Percentiles rank a stretch among this genome's conserved stretches.
Conservation (phyloP, 2,113 vertebrate species). For the Pyxicephalus adspersus region DNA sequence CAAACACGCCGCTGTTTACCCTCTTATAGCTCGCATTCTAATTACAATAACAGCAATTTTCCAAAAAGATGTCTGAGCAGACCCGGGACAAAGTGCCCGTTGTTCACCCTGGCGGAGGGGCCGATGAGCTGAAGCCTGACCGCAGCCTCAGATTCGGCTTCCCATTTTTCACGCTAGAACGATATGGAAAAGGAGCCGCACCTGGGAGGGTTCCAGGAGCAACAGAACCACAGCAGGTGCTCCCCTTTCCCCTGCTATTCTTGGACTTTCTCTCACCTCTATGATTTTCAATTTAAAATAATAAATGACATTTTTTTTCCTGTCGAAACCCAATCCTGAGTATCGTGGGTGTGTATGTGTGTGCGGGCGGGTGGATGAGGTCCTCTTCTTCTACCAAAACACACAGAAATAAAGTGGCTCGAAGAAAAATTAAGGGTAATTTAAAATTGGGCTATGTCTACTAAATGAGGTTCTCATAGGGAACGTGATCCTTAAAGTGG, state of each 20-base stretch:
- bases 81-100: slow-evolving; percentile 35
- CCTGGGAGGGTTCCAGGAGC: slow-evolving; percentile 32
- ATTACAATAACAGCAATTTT: slow-evolving; percentile 20
- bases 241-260: slow-evolving; percentile 28
- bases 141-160: slow-evolving; percentile 42
- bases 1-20: not conserved
- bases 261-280: slow-evolving; percentile 34
- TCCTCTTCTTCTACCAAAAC: not conserved
- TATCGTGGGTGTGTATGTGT: not conserved
- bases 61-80: not conserved
- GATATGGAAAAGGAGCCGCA: slow-evolving; percentile 40
- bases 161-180: slow-evolving; percentile 34
- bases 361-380: not conserved
- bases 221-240: slow-evolving; percentile 47
- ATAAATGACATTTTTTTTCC: slow-evolving; percentile 35
- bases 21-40: slow-evolving; percentile 34
- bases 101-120: slow-evolving; percentile 10
- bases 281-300: slow-evolving; percentile 41
- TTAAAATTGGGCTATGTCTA: no score
- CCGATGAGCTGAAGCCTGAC: slow-evolving; percentile 31
- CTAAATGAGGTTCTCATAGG: no score
- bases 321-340: not conserved
- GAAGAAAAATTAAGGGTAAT: no score
- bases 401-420: no score
- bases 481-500: no score